Evolutionary conservation across 2,113 vertebrate genomes (phyloP).

Genomic region (Isichthys henryi): DNA sequence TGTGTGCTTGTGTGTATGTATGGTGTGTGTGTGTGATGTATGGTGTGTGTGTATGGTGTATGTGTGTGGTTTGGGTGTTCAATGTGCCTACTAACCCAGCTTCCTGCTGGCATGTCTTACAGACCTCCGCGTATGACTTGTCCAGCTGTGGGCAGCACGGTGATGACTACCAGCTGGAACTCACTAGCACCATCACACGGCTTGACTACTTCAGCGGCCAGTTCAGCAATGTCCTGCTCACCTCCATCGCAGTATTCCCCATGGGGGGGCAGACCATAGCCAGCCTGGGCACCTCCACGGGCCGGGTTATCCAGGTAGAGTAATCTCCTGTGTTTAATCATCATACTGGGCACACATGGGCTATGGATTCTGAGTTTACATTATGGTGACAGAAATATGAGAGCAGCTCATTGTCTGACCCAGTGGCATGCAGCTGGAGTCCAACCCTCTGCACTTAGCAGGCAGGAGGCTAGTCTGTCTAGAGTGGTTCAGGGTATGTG

Average conservation of each 20-base stretch:
- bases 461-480: neutral
- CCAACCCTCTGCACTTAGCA: neutral
- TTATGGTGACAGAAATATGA: neutral
- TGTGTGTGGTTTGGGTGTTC: neutral
- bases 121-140: constrained; percentile 76
- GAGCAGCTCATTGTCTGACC: neutral
- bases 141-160: constrained; percentile 73
- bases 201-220: constrained; percentile 84
- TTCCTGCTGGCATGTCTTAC: neutral
- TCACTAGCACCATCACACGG: constrained; percentile 73
- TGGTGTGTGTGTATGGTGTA: no score
- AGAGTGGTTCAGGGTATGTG: neutral
- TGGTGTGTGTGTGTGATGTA: no score
- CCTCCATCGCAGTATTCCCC: constrained; percentile 74
- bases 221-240: constrained; percentile 76
- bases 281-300: constrained; percentile 80
- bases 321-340: neutral
- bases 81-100: neutral
- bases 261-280: constrained; percentile 75
- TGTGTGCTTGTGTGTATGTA: no score
- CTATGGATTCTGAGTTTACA: neutral
- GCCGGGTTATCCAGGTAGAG: constrained; percentile 85
- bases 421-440: neutral
- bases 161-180: constrained; percentile 81
- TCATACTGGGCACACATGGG: neutral